Evolutionary conservation across 1,140 invertebrate species (phyloP).

Genomic region (Drosophila repletoides): DNA sequence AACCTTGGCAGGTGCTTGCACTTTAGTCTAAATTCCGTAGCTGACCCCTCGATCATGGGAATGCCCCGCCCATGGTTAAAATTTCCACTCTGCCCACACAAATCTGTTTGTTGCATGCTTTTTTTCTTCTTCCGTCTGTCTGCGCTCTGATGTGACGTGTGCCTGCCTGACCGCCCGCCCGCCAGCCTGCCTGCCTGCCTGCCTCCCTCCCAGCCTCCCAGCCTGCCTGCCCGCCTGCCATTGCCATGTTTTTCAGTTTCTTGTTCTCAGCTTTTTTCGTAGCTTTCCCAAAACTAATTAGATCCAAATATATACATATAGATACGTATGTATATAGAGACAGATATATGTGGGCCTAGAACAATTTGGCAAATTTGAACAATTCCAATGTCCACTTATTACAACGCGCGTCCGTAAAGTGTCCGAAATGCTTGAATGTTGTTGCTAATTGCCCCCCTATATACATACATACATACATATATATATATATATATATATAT

Average conservation of each 20-base stretch:
- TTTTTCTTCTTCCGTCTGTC: conserved; percentile 27
- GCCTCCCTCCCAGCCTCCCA: no score
- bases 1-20: conserved; percentile 55
- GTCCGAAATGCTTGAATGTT: conserved; percentile 65
- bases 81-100: conserved; percentile 71
- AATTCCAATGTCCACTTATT: conserved; percentile 73
- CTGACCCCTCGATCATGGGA: conserved; percentile 65
- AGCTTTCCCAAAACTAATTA: conserved; percentile 36
- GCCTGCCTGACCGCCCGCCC: no score
- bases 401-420: conserved; percentile 59
- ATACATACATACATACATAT: neutral
- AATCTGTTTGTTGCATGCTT: conserved; percentile 36
- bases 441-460: conserved; percentile 67
- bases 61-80: conserved; percentile 43
- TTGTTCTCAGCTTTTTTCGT: conserved; percentile 20
- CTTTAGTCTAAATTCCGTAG: conserved; percentile 16
- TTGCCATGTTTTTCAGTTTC: neutral
- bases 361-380: conserved; percentile 62
- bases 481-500: neutral
- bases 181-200: no score
- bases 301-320: conserved; percentile 39
- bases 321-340: conserved; percentile 13
- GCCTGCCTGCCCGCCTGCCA: no score
- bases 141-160: conserved; percentile 25
- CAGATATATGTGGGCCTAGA: conserved; percentile 3